A percentile compares a stretch with the other conserved stretches of the same genome.
Conservation (phyloP, 2,888 invertebrate genomes). For the Hemithea aestivaria region DNA sequence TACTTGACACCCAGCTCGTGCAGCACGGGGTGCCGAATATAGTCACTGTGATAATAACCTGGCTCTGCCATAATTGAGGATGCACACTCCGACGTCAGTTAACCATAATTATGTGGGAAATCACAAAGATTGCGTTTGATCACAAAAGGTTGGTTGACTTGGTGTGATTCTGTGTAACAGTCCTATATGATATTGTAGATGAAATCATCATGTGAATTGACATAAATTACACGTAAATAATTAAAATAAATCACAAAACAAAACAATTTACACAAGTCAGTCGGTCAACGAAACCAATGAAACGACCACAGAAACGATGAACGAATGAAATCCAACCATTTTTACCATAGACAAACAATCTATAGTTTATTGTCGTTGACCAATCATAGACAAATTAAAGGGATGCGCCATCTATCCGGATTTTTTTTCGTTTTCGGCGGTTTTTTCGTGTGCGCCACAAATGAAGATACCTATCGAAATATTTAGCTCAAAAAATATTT, state of each 20-base stretch:
- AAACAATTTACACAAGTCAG: conserved; percentile 63
- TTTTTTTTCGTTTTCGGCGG: too few relatives aligned
- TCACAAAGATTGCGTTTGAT: conserved; percentile 70
- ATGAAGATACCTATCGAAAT: too few relatives aligned
- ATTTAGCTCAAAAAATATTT: too few relatives aligned
- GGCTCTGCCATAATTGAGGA: conserved; percentile 80
- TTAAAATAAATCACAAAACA: conserved; percentile 64
- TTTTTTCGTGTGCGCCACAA: too few relatives aligned
- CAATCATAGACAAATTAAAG: too few relatives aligned
- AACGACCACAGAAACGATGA: conserved; percentile 56
- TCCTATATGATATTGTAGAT: conserved; percentile 40
- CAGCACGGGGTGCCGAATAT: conserved; percentile 92
- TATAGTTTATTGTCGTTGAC: background rate
- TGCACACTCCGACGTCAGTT: conserved; percentile 78
- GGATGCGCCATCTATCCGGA: too few relatives aligned
- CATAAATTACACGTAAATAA: conserved; percentile 47
- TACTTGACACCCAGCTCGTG: conserved; percentile 95
- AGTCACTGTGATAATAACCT: conserved; percentile 87
- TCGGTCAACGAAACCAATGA: conserved; percentile 67
- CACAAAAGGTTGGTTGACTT: conserved; percentile 56
- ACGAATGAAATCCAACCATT: conserved; percentile 47
- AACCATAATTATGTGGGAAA: conserved; percentile 78
- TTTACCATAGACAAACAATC: conserved; percentile 35
- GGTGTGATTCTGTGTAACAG: conserved; percentile 38
- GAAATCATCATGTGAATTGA: conserved; percentile 58